Conservation (phyloP, 1,140 invertebrate species). For the Conopomorpha cramerella region DNA sequence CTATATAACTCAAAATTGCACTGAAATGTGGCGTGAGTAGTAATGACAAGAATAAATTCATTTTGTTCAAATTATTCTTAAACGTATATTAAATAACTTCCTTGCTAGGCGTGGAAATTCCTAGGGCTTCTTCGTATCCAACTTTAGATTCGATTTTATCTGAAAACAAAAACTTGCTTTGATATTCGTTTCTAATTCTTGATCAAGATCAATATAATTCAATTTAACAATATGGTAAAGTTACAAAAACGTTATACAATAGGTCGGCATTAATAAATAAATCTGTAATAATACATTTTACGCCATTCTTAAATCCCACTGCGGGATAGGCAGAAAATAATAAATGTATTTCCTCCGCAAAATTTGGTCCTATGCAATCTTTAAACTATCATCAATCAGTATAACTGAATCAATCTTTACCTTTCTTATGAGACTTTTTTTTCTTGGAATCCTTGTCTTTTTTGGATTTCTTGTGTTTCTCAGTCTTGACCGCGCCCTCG, state of each 20-base stretch:
- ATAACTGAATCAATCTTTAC: no score
- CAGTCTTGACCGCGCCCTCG: constrained; percentile 36
- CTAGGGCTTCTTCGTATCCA: constrained; percentile 80
- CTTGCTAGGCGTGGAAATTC: constrained; percentile 90
- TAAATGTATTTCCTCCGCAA: no score
- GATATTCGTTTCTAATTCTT: no score
- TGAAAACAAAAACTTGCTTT: constrained; percentile 34
- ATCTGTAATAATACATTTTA: no score
- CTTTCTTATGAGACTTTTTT: constrained; percentile 48
- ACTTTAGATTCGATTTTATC: constrained; percentile 51
- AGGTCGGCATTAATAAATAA: no score
- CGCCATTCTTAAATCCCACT: no score
- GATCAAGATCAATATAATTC: no score
- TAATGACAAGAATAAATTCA: constrained; percentile 18
- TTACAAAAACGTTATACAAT: no score
- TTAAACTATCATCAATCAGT: background rate
- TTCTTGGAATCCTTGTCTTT: constrained; percentile 53
- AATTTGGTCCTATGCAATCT: background rate
- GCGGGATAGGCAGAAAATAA: no score
- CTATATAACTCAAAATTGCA: constrained; percentile 50
- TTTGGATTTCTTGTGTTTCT: constrained; percentile 55
- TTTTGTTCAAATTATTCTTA: constrained; percentile 11
- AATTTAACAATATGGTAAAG: no score
- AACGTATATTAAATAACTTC: constrained; percentile 67
- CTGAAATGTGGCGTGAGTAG: constrained; percentile 32